Percentiles rank a stretch among this genome's conserved stretches.
Conservation (phyloP, 53 echinoderm and acorn worm species). For the Luidia sarsii region DNA sequence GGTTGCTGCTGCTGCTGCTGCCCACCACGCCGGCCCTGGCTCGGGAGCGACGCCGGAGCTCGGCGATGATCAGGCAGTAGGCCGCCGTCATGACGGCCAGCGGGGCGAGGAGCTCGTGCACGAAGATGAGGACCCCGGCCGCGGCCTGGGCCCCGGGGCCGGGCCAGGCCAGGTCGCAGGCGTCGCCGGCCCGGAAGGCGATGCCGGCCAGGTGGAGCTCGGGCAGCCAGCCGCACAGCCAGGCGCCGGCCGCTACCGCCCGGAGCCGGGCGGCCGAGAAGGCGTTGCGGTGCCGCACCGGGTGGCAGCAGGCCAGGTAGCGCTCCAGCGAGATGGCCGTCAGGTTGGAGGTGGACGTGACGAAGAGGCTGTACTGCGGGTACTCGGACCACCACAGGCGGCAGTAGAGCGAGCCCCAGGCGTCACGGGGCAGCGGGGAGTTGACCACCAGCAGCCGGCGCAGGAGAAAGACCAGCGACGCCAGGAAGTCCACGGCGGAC, state of each 20-base stretch:
- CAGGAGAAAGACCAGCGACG: conserved; percentile 9
- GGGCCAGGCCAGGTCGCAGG: conserved; percentile 61
- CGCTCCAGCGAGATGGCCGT: conserved; percentile 33
- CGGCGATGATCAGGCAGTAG: conserved; percentile 58
- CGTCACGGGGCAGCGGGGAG: background rate
- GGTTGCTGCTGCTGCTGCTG: too few relatives aligned
- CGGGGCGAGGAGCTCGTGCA: conserved; percentile 55
- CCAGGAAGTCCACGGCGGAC: conserved; percentile 17
- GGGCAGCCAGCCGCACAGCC: conserved; percentile 19
- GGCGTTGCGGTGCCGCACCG: conserved; percentile 9
- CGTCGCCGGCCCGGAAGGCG: conserved; percentile 7
- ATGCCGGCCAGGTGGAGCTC: background rate
- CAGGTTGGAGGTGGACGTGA: conserved; percentile 35
- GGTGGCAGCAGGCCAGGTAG: conserved; percentile 18
- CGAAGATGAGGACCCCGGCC: conserved; percentile 61
- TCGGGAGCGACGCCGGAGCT: conserved; percentile 16
- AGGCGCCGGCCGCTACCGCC: background rate
- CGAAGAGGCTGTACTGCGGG: conserved; percentile 37
- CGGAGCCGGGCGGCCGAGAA: conserved; percentile 18
- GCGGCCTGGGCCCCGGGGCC: conserved; percentile 30
- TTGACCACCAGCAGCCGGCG: background rate
- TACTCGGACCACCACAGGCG: conserved; percentile 47
- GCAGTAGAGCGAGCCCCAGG: conserved; percentile 26
- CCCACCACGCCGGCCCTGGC: background rate
- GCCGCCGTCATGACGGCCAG: conserved; percentile 55